phyloP scores from a whole-genome alignment of 2,797 vertebrate species.

The Hoplostethus mediterraneus region DNA sequence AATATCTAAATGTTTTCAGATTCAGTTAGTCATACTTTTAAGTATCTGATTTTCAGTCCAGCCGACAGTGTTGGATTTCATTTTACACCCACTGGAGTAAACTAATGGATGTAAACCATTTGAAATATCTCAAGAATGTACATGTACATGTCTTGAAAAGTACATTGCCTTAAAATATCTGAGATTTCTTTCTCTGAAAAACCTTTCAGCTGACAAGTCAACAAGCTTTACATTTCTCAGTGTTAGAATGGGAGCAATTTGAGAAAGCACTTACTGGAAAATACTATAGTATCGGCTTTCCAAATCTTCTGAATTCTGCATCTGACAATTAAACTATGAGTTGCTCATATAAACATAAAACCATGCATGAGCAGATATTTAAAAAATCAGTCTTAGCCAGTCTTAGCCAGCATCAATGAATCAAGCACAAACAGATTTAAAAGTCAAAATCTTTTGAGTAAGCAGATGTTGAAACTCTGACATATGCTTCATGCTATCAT shows the following conservation, averaged over 20 bases:
- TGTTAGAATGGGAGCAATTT: neutral
- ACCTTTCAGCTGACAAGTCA: neutral
- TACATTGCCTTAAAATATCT: conserved; percentile 35
- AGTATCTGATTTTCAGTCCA: conserved; percentile 1
- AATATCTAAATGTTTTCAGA: neutral
- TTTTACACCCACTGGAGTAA: conserved; percentile 28
- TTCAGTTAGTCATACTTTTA: neutral
- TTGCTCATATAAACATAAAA: neutral
- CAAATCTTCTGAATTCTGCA: conserved; percentile 31
- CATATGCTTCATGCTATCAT: conserved; percentile 49
- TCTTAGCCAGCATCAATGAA: neutral
- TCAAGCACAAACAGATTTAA: conserved; percentile 1
- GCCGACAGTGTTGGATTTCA: conserved; percentile 42
- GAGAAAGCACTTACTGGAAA: neutral
- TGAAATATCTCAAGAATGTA: conserved; percentile 46
- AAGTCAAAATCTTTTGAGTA: conserved; percentile 13
- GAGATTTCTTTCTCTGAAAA: no score
- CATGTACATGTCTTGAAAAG: conserved; percentile 34
- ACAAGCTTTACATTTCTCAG: neutral
- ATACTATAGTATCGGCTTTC: neutral
- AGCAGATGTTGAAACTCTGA: conserved; percentile 23
- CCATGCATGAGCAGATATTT: neutral
- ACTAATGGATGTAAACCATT: conserved; percentile 9
- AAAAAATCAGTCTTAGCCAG: no score
- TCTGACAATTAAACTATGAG: conserved; percentile 6